Evolutionary conservation across 1,140 invertebrate genomes (phyloP).

Genomic region (Pseudomyrmex cubaensis): DNA sequence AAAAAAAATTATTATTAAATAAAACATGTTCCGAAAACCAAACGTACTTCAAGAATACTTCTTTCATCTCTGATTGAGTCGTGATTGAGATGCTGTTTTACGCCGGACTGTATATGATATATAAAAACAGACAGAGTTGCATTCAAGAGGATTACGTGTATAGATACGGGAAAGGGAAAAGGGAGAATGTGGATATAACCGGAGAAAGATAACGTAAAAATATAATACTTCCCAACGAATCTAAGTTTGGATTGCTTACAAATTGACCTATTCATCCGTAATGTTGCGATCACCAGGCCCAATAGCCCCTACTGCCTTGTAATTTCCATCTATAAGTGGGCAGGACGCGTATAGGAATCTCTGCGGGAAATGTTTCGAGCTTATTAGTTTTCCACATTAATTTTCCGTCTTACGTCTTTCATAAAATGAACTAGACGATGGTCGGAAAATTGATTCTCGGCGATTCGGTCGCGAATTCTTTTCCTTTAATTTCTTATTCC

Average conservation of each 20-base stretch:
- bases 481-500: background rate
- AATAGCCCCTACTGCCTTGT: conserved; percentile 77
- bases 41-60: no score
- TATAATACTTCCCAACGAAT: conserved; percentile 83
- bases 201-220: conserved; percentile 80
- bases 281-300: conserved; percentile 81
- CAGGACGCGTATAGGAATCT: conserved; percentile 68
- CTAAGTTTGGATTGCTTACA: conserved; percentile 85
- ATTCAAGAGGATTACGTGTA: background rate
- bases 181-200: conserved; percentile 62
- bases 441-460: conserved; percentile 34
- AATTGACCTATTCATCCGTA: conserved; percentile 85
- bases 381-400: conserved; percentile 72
- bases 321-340: conserved; percentile 79
- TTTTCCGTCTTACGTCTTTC: conserved; percentile 64
- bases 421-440: conserved; percentile 26
- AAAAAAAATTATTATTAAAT: background rate
- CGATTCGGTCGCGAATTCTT: background rate
- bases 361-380: conserved; percentile 59
- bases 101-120: background rate
- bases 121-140: conserved; percentile 31
- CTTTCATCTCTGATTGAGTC: no score
- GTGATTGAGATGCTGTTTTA: background rate
- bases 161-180: background rate
- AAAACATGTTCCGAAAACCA: background rate